Evolutionary conservation across 2,888 invertebrate species (phyloP), one percentile per base, ranked within the genome.

Genomic region (Stratiomys singularior): DNA sequence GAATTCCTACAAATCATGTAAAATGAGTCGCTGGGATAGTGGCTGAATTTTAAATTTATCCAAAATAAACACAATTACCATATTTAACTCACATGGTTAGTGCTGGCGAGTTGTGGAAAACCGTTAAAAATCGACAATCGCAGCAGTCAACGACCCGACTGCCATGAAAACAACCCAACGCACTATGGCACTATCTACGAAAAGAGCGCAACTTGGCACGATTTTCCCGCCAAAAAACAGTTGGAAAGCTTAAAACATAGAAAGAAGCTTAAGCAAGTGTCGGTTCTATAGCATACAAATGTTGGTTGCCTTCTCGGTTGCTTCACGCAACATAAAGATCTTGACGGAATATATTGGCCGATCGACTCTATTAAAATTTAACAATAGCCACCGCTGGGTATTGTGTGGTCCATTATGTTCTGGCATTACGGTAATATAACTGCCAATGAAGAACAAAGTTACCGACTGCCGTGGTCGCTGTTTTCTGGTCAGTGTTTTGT

Each of bases 321-420:
- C 67, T 67, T 21, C 37, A 67, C 67, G 67, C 67, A 44, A 46
- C 67, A 67, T 67, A 67, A 67, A 67, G 21, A n/a, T 67, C 67
- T 67, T 23, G 21, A 18, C 21, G 44, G 21, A 44, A 63, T 21
- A 66, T 30, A 30, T 25, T 47, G 25, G 13, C 11, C 25, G 47
- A 30, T 69, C 5, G 69, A 46, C 25, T 46, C 47, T 28, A 46
- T 69, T 69, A 23, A 46, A 25, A 47, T 15, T 47, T 18, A 69
- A 69, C 69, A 69, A 69, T 69, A 69, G 69, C 9, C 47, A 47
- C 47, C 21, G 25, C 30, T 47, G 47, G 28, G 46, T 46, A 69
- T 47, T 69, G 69, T 69, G 69, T 69, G 69, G 69, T 69, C 69
- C 69, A 69, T 69, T 69, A 47, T 69, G 69, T 47, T 69, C 69